Conservation (phyloP, 2,888 invertebrate genomes). For the Pecten maximus region DNA sequence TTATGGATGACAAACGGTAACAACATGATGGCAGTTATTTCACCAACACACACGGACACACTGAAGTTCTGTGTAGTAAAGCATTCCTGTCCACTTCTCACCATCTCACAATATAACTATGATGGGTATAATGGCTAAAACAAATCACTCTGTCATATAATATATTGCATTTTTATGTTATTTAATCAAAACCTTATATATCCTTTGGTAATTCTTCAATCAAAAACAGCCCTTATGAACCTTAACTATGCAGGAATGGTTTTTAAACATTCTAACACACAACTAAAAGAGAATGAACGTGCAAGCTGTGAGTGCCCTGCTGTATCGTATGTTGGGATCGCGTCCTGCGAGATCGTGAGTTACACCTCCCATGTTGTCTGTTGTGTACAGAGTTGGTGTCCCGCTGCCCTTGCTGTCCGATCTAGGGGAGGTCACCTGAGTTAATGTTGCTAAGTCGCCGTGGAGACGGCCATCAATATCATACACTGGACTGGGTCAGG, state of each 20-base stretch:
- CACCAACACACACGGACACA: not conserved
- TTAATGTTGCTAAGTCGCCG: not conserved
- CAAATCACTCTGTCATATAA: not conserved
- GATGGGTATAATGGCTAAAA: not conserved
- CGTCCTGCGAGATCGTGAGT: not conserved
- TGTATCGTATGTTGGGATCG: not conserved
- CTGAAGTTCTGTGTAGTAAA: not conserved
- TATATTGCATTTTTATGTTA: not conserved
- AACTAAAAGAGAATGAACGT: not conserved
- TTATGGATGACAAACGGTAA: not conserved
- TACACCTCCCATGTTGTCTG: not conserved
- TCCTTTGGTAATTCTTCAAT: not conserved
- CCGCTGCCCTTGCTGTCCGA: not conserved
- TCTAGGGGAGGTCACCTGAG: conserved; percentile 30
- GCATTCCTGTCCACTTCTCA: not conserved
- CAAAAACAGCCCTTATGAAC: not conserved
- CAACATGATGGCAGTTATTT: not conserved
- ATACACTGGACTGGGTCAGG: conserved; percentile 38
- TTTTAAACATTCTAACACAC: not conserved
- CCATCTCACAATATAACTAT: not conserved
- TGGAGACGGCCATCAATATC: not conserved
- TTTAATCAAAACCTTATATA: not conserved
- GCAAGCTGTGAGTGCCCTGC: not conserved
- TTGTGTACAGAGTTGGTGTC: not conserved
- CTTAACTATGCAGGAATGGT: not conserved